A percentile compares a stretch with the other conserved stretches of the same genome.
Conservation (phyloP, 92 coral and sea anemone species). For the Zoanthus sansibaricus region DNA sequence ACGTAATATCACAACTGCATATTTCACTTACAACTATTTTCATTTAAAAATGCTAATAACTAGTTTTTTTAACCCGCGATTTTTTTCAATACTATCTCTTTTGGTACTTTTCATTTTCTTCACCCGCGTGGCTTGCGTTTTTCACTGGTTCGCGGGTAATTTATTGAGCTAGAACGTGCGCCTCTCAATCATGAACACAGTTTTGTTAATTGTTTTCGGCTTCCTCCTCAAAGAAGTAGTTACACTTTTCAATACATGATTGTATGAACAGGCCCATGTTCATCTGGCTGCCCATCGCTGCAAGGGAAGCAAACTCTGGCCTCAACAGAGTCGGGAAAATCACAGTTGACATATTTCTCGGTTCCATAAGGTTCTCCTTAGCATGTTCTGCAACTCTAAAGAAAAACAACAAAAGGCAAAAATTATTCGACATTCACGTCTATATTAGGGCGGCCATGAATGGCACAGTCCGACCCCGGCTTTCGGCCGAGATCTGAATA, state of each 20-base stretch:
- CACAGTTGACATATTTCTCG: conserved; percentile 88
- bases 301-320: conserved; percentile 78
- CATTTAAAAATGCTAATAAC: background rate
- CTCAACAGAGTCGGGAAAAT: conserved; percentile 92
- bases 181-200: background rate
- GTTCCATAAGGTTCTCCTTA: conserved; percentile 90
- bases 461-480: too few relatives aligned
- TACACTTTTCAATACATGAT: conserved; percentile 97
- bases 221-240: conserved; percentile 77
- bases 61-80: background rate
- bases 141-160: background rate
- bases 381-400: conserved; percentile 86
- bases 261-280: conserved; percentile 90
- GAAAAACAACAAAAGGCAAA: background rate
- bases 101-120: background rate
- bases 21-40: background rate
- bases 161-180: background rate
- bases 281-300: conserved; percentile 81
- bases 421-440: background rate
- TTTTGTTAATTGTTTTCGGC: conserved; percentile 38
- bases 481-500: too few relatives aligned
- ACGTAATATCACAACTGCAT: background rate
- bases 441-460: too few relatives aligned
- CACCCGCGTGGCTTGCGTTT: background rate
- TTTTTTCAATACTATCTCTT: background rate